Percentiles rank a stretch among this genome's conserved stretches.
These are phyloP conservation scores for Gymnothorax reevesii DNA, from an alignment of 2,797 vertebrate genomes.

Conservation along the genomic window DNA sequence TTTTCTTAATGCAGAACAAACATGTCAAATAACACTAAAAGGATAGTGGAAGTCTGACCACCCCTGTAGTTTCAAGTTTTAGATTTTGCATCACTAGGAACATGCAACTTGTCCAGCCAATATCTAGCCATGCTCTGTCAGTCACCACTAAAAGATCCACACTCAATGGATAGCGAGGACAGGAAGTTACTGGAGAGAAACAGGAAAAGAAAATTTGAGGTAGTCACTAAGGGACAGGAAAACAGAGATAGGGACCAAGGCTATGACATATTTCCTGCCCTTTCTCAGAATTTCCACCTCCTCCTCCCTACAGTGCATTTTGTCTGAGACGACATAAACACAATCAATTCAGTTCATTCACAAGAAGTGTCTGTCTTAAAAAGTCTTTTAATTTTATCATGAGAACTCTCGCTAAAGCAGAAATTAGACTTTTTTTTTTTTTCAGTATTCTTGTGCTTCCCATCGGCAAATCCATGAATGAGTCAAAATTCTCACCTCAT, in stretches of 20 bases:
- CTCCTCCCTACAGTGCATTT: background rate
- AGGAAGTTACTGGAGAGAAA: slow-evolving; percentile 22
- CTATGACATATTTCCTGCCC: background rate
- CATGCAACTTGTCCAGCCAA: background rate
- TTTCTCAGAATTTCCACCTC: background rate
- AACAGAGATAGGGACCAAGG: slow-evolving; percentile 15
- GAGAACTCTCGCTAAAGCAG: no score
- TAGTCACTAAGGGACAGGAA: slow-evolving; percentile 4
- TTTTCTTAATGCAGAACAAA: background rate
- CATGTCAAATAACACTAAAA: background rate
- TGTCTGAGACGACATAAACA: background rate
- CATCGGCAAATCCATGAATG: no score
- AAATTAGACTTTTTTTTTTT: no score
- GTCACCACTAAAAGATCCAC: background rate
- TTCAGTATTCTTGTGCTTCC: no score
- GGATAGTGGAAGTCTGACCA: background rate
- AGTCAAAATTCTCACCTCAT: no score
- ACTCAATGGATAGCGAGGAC: background rate
- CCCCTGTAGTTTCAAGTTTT: no score
- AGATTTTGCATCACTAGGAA: background rate
- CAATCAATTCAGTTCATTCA: background rate
- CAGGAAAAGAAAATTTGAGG: slow-evolving; percentile 18
- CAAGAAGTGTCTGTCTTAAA: background rate
- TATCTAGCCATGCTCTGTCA: background rate
- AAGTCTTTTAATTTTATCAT: no score